Evolutionary conservation across 1,140 invertebrate species (phyloP), one percentile per base, ranked within the genome.

Genomic region (Gonioctena quinquepunctata): DNA sequence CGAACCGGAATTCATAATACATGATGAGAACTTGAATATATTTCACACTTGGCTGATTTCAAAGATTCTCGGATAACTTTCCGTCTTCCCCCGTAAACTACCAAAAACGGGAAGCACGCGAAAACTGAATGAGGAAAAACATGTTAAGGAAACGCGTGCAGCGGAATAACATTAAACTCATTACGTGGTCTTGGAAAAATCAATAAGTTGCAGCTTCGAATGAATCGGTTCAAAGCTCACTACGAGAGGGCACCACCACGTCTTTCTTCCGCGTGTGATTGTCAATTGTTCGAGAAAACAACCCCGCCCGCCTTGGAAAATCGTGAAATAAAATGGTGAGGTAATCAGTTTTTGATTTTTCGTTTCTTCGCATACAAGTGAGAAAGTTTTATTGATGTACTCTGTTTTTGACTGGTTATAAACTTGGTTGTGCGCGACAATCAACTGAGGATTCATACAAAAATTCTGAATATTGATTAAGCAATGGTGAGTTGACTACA

Each of bases 231-330:
- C 11, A 23, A 52, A 26, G 23, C 48, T 25, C 4, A 26, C 67
- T 68, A 62, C 68, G 3, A 73, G 71, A 65, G 68, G 71, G 67
- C 71, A 62, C 56, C 11, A 60, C 1, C 13, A 11, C 49, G 18
- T 42, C 26, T 63, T 50, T 28, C 52, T 73, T 73, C 71, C 71
- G 62, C 68, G 59, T 69, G 67, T 28, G 27, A 19, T 21, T 61
- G 67, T 66, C 66, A 73, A 73, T 68, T 67, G 25, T 72, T 60
- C 54, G 26, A 69, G 19, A 62, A 73, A 73, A 73, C 56, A 59
- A 73, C 71, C 71, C 71, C 71, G 62, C 71, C 71, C 71, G 71
- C 66, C 8, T n/a, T 42, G 33, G 11, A 42, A 42, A 42, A 42
- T 42, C 33, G 33, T 42, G 33, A 42, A 42, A 42, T 42, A 13